phyloP scores from a whole-genome alignment of 2,113 vertebrate species.

The Phocoena phocoena region DNA sequence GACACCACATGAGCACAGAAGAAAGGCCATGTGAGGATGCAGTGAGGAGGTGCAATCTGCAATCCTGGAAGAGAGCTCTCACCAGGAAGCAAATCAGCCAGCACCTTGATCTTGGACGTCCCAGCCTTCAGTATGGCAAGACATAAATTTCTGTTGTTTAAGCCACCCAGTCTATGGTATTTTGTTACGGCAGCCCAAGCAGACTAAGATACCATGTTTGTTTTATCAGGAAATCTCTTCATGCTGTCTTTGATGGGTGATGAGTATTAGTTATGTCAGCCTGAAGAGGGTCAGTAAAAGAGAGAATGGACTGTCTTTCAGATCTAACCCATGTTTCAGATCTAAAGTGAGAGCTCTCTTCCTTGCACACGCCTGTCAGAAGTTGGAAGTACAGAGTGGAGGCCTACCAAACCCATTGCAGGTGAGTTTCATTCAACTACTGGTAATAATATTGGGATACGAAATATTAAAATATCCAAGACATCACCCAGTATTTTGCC shows the following conservation, averaged over 20 bases:
- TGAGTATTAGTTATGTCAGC: not conserved
- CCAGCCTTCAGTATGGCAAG: not conserved
- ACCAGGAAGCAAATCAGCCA: not conserved
- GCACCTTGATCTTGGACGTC: not conserved
- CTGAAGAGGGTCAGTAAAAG: not conserved
- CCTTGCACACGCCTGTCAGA: not conserved
- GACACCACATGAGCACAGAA: not conserved
- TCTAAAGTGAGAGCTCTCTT: not conserved
- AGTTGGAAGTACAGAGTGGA: not conserved
- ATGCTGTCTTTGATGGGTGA: not conserved
- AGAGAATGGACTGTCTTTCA: not conserved
- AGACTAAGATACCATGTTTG: not conserved
- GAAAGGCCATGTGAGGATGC: not conserved
- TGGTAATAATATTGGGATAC: not conserved
- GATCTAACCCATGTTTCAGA: not conserved
- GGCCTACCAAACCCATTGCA: not conserved
- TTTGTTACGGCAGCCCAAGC: not conserved
- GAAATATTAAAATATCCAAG: not conserved
- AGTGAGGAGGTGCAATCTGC: not conserved
- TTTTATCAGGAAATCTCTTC: not conserved
- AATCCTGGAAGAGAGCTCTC: not conserved
- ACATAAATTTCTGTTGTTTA: not conserved
- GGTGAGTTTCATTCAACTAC: not conserved
- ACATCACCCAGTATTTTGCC: not conserved
- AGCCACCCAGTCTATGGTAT: not conserved